Evolutionary conservation across 2,888 invertebrate species (phyloP).

Genomic region (Aphodius sticticus): DNA sequence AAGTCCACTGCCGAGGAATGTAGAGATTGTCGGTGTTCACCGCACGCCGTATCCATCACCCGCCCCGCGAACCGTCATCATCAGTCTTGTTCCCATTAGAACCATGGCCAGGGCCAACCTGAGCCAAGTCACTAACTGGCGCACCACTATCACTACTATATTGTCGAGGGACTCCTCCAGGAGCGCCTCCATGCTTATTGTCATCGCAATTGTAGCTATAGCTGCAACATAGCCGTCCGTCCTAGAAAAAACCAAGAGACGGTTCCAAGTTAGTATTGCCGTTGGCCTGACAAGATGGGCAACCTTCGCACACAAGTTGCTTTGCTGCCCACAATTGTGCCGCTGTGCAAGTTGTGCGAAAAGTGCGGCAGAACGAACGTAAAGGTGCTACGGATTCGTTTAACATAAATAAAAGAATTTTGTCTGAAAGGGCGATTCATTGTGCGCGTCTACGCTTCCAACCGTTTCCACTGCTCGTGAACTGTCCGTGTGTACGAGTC

Average conservation of each 20-base stretch:
- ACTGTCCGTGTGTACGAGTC: not conserved
- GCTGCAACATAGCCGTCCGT: slow-evolving; percentile 62
- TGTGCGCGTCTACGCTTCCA: slow-evolving; percentile 20
- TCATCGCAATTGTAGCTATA: slow-evolving; percentile 61
- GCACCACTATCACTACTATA: slow-evolving; percentile 23
- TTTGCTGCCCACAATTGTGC: slow-evolving; percentile 6
- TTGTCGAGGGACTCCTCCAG: slow-evolving; percentile 11
- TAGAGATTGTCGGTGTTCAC: slow-evolving; percentile 25
- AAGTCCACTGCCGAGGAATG: slow-evolving; percentile 23
- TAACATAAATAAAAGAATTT: slow-evolving; percentile 28
- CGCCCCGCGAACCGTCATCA: slow-evolving; percentile 23
- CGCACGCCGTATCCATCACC: slow-evolving; percentile 18
- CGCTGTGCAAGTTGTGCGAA: slow-evolving; percentile 38
- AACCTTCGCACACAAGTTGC: not conserved
- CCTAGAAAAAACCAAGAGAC: slow-evolving; percentile 45
- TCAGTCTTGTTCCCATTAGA: not conserved
- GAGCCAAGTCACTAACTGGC: slow-evolving; percentile 16
- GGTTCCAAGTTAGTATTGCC: not conserved
- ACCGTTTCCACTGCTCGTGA: not conserved
- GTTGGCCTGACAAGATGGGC: slow-evolving; percentile 38
- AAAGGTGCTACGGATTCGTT: not conserved
- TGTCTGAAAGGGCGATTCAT: not conserved
- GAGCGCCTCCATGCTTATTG: slow-evolving; percentile 51
- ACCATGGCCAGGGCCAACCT: not conserved
- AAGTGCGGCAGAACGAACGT: slow-evolving; percentile 21